These are phyloP conservation scores for Diarsia brunnea DNA, from an alignment of 2,888 invertebrate genomes.

Conservation along the genomic window DNA sequence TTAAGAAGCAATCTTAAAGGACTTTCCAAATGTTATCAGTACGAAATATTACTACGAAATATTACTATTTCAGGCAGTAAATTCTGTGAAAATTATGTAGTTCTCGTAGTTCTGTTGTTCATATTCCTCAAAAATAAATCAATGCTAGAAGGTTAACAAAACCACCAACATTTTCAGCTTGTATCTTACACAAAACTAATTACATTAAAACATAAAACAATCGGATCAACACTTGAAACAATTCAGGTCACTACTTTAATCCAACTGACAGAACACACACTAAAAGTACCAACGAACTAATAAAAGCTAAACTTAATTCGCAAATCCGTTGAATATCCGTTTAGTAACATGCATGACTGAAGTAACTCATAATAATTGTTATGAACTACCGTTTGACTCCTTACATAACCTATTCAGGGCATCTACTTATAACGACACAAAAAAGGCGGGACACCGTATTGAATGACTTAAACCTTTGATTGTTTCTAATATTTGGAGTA, in stretches of 20 bases:
- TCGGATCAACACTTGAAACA: neutral
- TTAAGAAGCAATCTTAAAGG: neutral
- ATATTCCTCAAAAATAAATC: neutral
- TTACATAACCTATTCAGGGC: constrained; percentile 35
- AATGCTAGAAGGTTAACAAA: neutral
- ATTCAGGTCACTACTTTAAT: constrained; percentile 3
- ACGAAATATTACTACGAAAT: neutral
- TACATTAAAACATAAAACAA: neutral
- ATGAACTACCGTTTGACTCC: constrained; percentile 21
- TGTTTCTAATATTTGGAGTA: neutral
- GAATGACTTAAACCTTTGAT: constrained; percentile 1
- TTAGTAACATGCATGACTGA: constrained; percentile 16
- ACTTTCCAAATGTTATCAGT: neutral
- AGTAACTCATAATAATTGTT: neutral
- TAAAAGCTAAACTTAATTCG: constrained; percentile 5
- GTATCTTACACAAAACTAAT: neutral
- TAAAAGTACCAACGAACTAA: neutral
- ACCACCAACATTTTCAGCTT: neutral
- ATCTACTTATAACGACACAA: constrained; percentile 54
- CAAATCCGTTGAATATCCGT: constrained; percentile 8
- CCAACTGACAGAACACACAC: constrained; percentile 26
- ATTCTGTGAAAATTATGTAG: neutral
- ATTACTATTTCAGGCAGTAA: neutral
- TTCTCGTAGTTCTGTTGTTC: no score
- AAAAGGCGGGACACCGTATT: constrained; percentile 55